phyloP scores from a whole-genome alignment of 2,888 invertebrate genomes.

The Agrochola lychnidis region DNA sequence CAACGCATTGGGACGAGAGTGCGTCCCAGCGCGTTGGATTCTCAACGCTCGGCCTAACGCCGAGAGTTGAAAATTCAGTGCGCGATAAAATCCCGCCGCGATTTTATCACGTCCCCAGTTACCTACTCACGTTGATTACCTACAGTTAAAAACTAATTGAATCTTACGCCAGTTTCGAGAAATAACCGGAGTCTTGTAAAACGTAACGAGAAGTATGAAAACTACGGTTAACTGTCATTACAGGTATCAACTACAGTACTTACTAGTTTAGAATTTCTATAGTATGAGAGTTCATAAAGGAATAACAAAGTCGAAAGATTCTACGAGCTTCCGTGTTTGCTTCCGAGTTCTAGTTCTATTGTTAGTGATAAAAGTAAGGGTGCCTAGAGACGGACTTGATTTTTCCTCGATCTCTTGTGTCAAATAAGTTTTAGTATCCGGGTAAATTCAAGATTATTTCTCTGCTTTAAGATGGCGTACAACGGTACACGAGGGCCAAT shows the following conservation, averaged over 20 bases:
- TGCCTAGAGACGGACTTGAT: constrained; percentile 10
- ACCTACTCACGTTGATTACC: constrained; percentile 20
- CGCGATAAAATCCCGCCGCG: no score
- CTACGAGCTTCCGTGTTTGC: constrained; percentile 34
- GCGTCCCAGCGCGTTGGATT: no score
- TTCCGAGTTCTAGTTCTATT: constrained; percentile 38
- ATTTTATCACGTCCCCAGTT: background rate
- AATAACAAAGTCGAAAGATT: constrained; percentile 43
- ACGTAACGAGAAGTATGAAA: constrained; percentile 46
- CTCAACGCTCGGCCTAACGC: no score
- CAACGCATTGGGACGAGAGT: no score
- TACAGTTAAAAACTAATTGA: constrained; percentile 47
- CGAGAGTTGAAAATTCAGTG: no score
- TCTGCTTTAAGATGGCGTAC: background rate
- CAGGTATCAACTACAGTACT: constrained; percentile 30
- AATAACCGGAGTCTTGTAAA: constrained; percentile 47
- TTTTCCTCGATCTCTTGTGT: background rate
- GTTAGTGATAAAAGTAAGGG: constrained; percentile 20
- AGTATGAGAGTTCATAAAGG: constrained; percentile 44
- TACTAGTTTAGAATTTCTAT: constrained; percentile 53
- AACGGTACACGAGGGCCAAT: no score
- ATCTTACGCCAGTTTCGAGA: constrained; percentile 30
- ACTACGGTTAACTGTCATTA: constrained; percentile 47
- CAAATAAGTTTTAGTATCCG: background rate
- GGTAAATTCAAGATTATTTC: background rate